Base-by-base conservation (phyloP, 2,797 vertebrate species). In the Chaetophractus vellerosus region DNA sequence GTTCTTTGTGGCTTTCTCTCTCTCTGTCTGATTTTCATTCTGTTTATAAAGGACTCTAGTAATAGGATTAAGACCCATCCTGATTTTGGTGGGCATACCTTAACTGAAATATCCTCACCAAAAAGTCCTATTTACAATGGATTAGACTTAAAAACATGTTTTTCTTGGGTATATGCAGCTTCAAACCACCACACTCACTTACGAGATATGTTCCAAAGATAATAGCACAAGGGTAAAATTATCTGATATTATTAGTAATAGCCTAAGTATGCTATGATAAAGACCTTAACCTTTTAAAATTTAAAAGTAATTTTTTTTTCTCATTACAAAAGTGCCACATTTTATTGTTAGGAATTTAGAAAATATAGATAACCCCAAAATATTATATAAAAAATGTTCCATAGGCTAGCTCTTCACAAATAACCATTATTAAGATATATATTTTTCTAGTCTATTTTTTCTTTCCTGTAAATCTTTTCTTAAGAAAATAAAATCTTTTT, bases 271-370 rank as follows among this genome's bases (percentile, higher is more conserved):
- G 16, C 19, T 33, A 71, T 63, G 33, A 50, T 74, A 14, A 64
- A 69, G 6, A 88, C 24, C 8, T 2, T 0, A 1, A 64, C 19
- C 23, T 90, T 36, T 75, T 36, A 63, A 81, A 86, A n/a, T 55
- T 83, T 88, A 52, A 75, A 89, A 63, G 36, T 71, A 75, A 21
- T 38, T 38, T 26, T n/a, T 79, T 72, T 90, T 94, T n/a, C 55
- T 82, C 45, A 52, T 59, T 80, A n/a, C 5, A 61, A 88, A 93
- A 57, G 31, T 76, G 33, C 36, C 16, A 33, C 24, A 33, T 8
- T 6, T 59, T 79, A 79, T 45, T 61, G 2, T 36, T n/a, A 10
- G 3, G 2, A 26, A 28, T 18, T 76, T 90, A 74, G 36, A 90
- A 74, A 55, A 94, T 28, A 50, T 9, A 50, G 8, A 31, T 10